Base-by-base conservation (phyloP, 2,888 invertebrate species). In the Lasioglossum marginatum region DNA sequence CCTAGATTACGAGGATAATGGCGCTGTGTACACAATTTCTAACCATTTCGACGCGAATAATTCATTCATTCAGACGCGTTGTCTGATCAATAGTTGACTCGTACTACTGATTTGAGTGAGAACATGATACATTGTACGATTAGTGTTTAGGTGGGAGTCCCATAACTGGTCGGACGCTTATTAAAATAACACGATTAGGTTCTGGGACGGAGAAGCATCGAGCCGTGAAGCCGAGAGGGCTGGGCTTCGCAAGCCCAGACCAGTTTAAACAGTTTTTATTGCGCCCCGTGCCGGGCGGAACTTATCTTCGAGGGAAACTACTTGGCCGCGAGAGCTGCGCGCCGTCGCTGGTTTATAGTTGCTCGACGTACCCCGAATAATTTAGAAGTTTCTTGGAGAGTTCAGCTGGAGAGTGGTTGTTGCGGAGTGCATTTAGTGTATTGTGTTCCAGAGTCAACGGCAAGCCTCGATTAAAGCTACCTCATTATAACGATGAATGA, bases 261-360 rank as follows among this genome's bases (percentile, higher is more conserved):
- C 60, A 60, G 40, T 79, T 60, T 60, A 31, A 72, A 43, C 40
- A 16, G 23, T 77, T 77, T 66, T 77, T 63, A 66, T 77, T 57
- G 40, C 60, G 52, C 52, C 10, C 23, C 23, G 23, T 10, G 31
- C 19, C 31, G 45, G 16, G 8, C 34, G 19, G 43, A 74, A 63
- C 37, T 79, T 66, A 63, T 48, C 60, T 68, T 68, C 68, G 68
- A 37, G 23, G 68, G 37, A 68, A 68, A 68, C 37, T 68, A 37
- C 68, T 68, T 37, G 37, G 68, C 37, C 68, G 23, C 37, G 68
- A 23, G 34, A 52, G 52, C 52, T 52, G 37, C 37, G 37, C 68
- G 66, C 66, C 68, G 66, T 34, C 37, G 68, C 23, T 68, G 37
- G 68, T 68, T 68, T 68, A 68, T 68, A 37, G 68, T 68, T 68